Conservation (phyloP, 2,113 vertebrate species). For the Melospiza georgiana region DNA sequence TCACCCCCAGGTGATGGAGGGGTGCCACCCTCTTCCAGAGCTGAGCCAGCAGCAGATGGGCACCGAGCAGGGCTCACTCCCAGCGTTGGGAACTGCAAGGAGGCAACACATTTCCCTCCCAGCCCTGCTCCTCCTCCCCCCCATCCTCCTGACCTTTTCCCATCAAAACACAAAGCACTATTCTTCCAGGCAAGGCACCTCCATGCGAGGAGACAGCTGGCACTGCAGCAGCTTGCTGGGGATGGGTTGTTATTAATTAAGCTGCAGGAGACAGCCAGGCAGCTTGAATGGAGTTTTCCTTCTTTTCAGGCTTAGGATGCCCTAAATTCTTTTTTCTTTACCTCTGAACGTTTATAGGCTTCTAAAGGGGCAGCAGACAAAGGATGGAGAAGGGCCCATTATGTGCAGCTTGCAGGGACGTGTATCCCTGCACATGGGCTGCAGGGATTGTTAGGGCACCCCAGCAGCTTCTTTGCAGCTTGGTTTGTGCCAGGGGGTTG, state of each 20-base stretch:
- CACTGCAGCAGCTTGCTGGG: background rate
- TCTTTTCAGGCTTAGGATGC: conserved; percentile 34
- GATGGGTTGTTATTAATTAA: conserved; percentile 47
- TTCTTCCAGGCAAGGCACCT: conserved; percentile 24
- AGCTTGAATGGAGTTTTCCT: conserved; percentile 28
- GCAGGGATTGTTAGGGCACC: background rate
- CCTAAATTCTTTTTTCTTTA: conserved; percentile 38
- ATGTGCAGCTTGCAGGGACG: background rate
- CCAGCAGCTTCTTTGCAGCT: background rate
- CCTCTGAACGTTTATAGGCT: background rate
- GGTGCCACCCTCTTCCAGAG: background rate
- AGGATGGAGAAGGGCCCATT: background rate
- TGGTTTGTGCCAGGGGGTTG: background rate
- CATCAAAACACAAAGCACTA: conserved; percentile 35
- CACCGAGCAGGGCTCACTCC: accelerated
- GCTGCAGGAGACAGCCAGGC: background rate
- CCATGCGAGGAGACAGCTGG: conserved; percentile 36
- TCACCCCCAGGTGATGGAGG: background rate
- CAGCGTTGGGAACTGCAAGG: accelerated
- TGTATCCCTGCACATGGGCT: background rate
- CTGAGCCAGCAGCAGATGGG: conserved; percentile 29
- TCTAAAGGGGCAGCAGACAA: background rate
- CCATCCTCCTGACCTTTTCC: conserved; percentile 23
- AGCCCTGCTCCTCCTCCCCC: background rate
- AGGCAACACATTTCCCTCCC: background rate